phyloP scores from a whole-genome alignment of 2,888 invertebrate species.

The Tholera decimalis region DNA sequence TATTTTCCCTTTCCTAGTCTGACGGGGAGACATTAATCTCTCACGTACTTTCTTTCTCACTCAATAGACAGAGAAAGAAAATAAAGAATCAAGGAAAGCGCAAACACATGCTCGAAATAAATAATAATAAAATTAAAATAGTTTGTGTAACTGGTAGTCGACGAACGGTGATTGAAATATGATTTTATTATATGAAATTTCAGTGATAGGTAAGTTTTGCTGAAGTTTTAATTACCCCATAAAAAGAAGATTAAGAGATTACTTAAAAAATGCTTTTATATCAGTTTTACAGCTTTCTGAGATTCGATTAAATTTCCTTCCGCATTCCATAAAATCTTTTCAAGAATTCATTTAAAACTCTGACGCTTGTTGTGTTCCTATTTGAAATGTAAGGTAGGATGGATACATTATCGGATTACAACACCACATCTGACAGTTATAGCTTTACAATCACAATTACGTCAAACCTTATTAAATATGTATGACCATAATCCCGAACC shows the following conservation, averaged over 20 bases:
- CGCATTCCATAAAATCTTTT: too few species aligned
- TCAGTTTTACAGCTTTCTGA: not conserved
- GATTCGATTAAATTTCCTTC: not conserved
- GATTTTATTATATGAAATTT: not conserved
- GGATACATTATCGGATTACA: not conserved
- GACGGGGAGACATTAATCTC: slow-evolving; percentile 60
- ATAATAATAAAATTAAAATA: slow-evolving; percentile 51
- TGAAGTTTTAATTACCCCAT: not conserved
- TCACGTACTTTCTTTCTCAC: slow-evolving; percentile 44
- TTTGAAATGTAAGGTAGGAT: too few species aligned
- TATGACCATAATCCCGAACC: slow-evolving; percentile 25
- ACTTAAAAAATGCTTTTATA: not conserved
- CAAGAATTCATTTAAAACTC: not conserved
- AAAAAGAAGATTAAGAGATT: not conserved
- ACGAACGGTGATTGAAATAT: not conserved
- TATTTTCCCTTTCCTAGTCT: slow-evolving; percentile 40
- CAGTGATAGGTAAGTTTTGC: not conserved
- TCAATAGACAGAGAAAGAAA: slow-evolving; percentile 55
- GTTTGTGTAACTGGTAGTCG: not conserved
- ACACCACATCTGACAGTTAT: slow-evolving; percentile 6
- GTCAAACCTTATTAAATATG: slow-evolving; percentile 28
- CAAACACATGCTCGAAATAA: slow-evolving; percentile 27
- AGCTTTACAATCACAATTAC: slow-evolving; percentile 16
- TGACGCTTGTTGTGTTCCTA: not conserved
- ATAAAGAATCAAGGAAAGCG: slow-evolving; percentile 35